Conservation (phyloP, 2,888 invertebrate genomes). For the Phlogophora meticulosa region DNA sequence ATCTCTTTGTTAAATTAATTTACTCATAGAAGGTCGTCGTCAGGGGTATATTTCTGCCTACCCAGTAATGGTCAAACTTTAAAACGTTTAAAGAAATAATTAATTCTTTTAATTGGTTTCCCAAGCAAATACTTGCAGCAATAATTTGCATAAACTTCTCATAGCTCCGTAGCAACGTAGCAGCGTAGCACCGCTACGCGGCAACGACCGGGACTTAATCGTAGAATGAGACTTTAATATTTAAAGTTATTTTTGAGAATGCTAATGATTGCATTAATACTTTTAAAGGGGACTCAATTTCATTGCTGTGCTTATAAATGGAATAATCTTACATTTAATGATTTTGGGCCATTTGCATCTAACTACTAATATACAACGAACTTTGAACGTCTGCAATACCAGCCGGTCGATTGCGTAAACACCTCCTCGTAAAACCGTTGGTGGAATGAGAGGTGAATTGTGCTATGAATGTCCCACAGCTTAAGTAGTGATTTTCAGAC, state of each 20-base stretch:
- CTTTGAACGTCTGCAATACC: too few relatives aligned
- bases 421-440: too few relatives aligned
- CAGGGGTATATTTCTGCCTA: neutral
- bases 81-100: slow-evolving; percentile 42
- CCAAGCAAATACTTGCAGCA: slow-evolving; percentile 44
- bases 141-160: slow-evolving; percentile 52
- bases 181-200: slow-evolving; percentile 44
- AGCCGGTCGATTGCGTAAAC: too few relatives aligned
- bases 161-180: slow-evolving; percentile 26
- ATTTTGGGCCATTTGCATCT: too few relatives aligned
- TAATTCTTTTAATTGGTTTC: slow-evolving; percentile 37
- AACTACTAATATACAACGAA: too few relatives aligned
- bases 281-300: neutral
- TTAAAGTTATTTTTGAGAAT: slow-evolving; percentile 15
- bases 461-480: too few relatives aligned
- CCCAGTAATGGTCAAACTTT: slow-evolving; percentile 14
- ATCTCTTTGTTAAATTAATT: too few relatives aligned
- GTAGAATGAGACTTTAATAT: slow-evolving; percentile 28
- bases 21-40: neutral
- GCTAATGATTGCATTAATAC: neutral
- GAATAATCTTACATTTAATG: too few relatives aligned
- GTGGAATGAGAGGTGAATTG: too few relatives aligned
- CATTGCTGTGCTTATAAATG: too few relatives aligned
- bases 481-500: too few relatives aligned
- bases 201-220: slow-evolving; percentile 40